A percentile compares a stretch with the other conserved stretches of the same genome.
Evolutionary conservation across 2,888 invertebrate genomes (phyloP).

Genomic region (Molorchus minor): DNA sequence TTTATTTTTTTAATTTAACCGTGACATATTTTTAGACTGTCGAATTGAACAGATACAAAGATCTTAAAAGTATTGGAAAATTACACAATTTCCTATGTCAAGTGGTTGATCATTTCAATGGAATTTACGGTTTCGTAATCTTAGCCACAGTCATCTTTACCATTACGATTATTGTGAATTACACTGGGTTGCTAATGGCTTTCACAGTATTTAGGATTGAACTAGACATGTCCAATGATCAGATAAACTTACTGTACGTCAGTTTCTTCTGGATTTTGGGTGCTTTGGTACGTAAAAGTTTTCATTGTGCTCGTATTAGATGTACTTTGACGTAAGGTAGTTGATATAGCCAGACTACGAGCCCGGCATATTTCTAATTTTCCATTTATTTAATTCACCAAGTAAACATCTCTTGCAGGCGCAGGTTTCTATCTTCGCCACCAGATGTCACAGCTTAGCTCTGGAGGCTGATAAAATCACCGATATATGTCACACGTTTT

Average conservation of each 20-base stretch:
- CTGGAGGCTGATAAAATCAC: neutral
- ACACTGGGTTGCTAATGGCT: neutral
- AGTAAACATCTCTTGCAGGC: neutral
- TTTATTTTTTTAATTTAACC: neutral
- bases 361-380: too few species aligned
- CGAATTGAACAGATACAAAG: neutral
- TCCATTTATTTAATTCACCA: too few species aligned
- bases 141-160: neutral
- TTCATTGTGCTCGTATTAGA: too few species aligned
- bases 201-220: neutral
- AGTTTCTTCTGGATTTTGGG: neutral
- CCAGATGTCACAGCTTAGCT: neutral
- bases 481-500: neutral
- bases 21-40: neutral
- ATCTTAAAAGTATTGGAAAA: neutral
- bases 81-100: neutral
- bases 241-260: neutral
- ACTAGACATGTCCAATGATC: neutral
- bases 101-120: neutral
- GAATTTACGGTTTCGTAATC: neutral
- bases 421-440: neutral
- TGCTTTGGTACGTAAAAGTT: neutral
- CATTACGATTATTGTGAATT: neutral
- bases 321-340: too few species aligned
- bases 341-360: too few species aligned